Evolutionary conservation across 2,113 vertebrate species (phyloP).

Genomic region (Aythya baeri): DNA sequence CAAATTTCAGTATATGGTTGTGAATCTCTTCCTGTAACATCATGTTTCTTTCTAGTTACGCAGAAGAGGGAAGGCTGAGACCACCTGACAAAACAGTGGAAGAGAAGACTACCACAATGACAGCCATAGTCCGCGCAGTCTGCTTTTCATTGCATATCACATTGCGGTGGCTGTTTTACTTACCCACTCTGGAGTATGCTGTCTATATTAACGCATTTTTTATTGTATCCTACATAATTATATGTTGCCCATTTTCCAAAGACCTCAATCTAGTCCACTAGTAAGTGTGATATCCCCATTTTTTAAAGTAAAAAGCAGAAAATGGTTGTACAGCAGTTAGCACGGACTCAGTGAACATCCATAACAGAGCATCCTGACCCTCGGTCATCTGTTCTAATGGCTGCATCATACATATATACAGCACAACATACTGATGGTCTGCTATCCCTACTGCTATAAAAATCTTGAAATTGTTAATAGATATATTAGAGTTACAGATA

Average conservation of each 20-base stretch:
- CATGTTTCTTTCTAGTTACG: neutral
- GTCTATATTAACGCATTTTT: neutral
- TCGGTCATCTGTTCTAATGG: neutral
- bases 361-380: neutral
- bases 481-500: neutral
- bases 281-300: neutral
- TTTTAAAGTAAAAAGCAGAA: neutral
- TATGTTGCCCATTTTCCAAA: neutral
- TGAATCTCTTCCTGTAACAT: neutral
- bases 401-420: neutral
- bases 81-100: neutral
- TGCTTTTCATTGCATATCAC: neutral
- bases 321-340: neutral
- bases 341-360: neutral
- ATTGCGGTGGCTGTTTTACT: neutral
- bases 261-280: neutral
- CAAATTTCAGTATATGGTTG: neutral
- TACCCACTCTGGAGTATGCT: neutral
- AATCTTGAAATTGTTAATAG: neutral
- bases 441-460: neutral
- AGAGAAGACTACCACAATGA: neutral
- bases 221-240: neutral
- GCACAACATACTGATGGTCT: neutral
- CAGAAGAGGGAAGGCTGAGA: neutral
- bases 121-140: neutral